Conservation (phyloP, 2,888 invertebrate genomes). For the Sinohyriopsis cumingii region DNA sequence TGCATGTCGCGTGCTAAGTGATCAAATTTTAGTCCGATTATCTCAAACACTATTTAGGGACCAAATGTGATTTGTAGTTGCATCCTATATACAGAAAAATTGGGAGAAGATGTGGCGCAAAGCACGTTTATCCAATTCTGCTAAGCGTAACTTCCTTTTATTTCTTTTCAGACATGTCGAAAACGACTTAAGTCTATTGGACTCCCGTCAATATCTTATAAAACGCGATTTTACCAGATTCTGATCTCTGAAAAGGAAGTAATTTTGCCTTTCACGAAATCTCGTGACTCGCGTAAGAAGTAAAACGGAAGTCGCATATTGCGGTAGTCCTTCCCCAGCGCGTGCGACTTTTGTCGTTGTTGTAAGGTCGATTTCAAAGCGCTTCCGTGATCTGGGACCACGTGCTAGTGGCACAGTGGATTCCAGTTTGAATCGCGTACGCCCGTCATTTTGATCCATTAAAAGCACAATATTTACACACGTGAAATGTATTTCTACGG, state of each 20-base stretch:
- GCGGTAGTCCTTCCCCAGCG: conserved; percentile 30
- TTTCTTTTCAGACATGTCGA: too few species aligned
- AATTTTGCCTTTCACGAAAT: conserved; percentile 35
- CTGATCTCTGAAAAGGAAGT: conserved; percentile 40
- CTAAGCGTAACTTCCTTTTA: too few species aligned
- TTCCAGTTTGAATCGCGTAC: too few species aligned
- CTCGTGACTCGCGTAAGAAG: conserved; percentile 31
- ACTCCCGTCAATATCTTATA: conserved; percentile 27
- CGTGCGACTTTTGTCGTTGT: conserved; percentile 36
- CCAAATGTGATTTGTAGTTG: too few species aligned
- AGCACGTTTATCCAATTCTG: too few species aligned
- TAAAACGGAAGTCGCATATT: conserved; percentile 36
- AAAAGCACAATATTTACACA: conserved; percentile 20
- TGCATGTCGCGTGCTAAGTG: too few species aligned
- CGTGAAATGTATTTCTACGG: conserved; percentile 30
- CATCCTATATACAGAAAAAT: too few species aligned
- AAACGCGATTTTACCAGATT: conserved; percentile 40
- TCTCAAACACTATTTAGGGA: too few species aligned
- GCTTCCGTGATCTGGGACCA: conserved; percentile 35
- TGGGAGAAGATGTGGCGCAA: too few species aligned
- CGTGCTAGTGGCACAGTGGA: conserved; percentile 7
- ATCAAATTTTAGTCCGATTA: too few species aligned
- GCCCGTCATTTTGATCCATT: conserved; percentile 10
- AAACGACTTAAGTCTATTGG: too few species aligned
- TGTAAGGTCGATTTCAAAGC: conserved; percentile 35